Percentiles rank a stretch among this genome's conserved stretches.
These are phyloP conservation scores for Andrena minutula DNA, from an alignment of 2,888 invertebrate genomes.

Conservation along the genomic window DNA sequence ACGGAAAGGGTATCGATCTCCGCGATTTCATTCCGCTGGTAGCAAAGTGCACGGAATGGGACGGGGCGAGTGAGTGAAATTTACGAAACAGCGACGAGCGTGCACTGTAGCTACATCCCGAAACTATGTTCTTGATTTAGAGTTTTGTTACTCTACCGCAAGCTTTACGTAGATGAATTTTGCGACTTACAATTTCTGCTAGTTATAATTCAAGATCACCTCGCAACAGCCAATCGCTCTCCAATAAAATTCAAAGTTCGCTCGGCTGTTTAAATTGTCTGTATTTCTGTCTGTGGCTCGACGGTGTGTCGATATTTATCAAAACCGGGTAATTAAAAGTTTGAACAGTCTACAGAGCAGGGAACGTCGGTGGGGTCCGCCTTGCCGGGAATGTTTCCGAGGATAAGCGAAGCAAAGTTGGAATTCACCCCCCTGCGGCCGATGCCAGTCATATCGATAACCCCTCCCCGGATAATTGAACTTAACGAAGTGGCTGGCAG, in stretches of 20 bases:
- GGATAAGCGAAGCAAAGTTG: conserved; percentile 47
- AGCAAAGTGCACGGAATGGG: neutral
- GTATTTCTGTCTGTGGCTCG: neutral
- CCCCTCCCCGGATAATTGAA: conserved; percentile 79
- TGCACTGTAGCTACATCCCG: too few relatives aligned
- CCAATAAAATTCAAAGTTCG: neutral
- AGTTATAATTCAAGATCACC: too few relatives aligned
- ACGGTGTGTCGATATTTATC: neutral
- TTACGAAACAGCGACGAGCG: too few relatives aligned
- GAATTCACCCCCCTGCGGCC: conserved; percentile 50
- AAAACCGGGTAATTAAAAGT: conserved; percentile 57
- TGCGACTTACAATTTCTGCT: too few relatives aligned
- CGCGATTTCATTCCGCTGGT: conserved; percentile 19
- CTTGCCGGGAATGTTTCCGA: conserved; percentile 42
- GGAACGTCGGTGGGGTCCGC: neutral
- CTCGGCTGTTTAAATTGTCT: neutral
- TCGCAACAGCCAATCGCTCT: neutral
- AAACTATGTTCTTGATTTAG: too few relatives aligned
- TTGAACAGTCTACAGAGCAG: conserved; percentile 22
- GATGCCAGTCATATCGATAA: conserved; percentile 75
- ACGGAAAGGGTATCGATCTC: conserved; percentile 34
- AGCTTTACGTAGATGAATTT: too few relatives aligned
- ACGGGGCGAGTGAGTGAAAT: neutral
- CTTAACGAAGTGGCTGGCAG: conserved; percentile 82
- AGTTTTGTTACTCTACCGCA: too few relatives aligned